Conservation (phyloP, 2,888 invertebrate species). For the Mimas tiliae region DNA sequence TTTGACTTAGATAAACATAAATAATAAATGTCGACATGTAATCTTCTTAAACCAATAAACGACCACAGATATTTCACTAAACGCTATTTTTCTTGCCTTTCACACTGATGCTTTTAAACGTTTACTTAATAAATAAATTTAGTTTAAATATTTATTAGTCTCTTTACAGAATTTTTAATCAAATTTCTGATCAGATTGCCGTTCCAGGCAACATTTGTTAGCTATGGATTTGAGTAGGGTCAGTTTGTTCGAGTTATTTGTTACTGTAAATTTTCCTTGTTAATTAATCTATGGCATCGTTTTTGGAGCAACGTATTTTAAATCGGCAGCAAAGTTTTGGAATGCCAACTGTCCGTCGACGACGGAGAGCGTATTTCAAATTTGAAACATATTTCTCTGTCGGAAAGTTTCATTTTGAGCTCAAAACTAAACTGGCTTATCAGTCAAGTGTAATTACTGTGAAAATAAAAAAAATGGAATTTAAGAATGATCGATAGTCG, state of each 20-base stretch:
- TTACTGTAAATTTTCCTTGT: slow-evolving; percentile 42
- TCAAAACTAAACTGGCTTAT: background rate
- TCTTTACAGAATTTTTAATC: slow-evolving; percentile 44
- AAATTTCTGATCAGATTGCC: slow-evolving; percentile 50
- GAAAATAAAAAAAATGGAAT: background rate
- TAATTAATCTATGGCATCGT: slow-evolving; percentile 39
- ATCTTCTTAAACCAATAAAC: slow-evolving; percentile 12
- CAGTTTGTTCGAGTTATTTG: slow-evolving; percentile 52
- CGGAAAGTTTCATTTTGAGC: slow-evolving; percentile 1
- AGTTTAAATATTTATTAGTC: slow-evolving; percentile 29
- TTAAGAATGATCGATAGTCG: background rate
- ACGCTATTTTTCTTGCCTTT: slow-evolving; percentile 32
- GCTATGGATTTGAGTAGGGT: slow-evolving; percentile 58
- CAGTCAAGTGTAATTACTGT: background rate
- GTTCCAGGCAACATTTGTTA: slow-evolving; percentile 50
- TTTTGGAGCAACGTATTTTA: slow-evolving; percentile 25
- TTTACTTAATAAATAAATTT: slow-evolving; percentile 30
- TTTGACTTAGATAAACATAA: slow-evolving; percentile 39
- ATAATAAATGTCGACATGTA: slow-evolving; percentile 32
- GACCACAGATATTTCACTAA: slow-evolving; percentile 16
- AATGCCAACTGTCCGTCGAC: slow-evolving; percentile 21
- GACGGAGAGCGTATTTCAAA: slow-evolving; percentile 6
- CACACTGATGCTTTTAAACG: slow-evolving; percentile 38
- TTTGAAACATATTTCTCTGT: slow-evolving; percentile 8
- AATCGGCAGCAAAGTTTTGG: slow-evolving; percentile 20